Evolutionary conservation across 2,113 vertebrate genomes (phyloP), one percentile per base, ranked within the genome.

Genomic region (Calidris pugnax): DNA sequence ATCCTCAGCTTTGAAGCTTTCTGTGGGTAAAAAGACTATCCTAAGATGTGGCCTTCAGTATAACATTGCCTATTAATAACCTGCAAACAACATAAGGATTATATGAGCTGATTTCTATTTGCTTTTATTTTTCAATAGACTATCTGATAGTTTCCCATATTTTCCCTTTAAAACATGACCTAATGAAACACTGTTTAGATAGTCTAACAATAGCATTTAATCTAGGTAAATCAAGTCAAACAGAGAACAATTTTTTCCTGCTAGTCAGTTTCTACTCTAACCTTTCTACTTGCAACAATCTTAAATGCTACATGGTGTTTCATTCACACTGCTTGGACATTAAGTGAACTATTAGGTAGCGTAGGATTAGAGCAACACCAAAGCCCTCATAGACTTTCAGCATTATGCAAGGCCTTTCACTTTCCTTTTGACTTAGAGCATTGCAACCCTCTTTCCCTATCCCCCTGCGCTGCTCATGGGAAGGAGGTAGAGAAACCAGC

Each of bases 381-480:
- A 64, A 90, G 63, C 37, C 43, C 7, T 68, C 55, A 83, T 12
- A 87, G 62, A 94, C 83, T 62, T 94, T 89, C 71, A 84, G 30
- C 64, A 77, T 95, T 96, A 93, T 63, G 89, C 63, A 95, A 97
- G 96, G 92, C 56, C 43, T 84, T 86, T 95, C 48, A 51, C 88
- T 93, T 96, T 97, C 74, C 68, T 92, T 97, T 97, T 91, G 95
- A 95, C 78, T 97, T 68, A 28, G 57, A 83, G 23, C 22, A 45
- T n/a, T n/a, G n/a, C n/a, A n/a, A n/a, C n/a, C n/a, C n/a, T n/a
- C n/a, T n/a, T n/a, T n/a, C n/a, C n/a, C n/a, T n/a, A n/a, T n/a
- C n/a, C n/a, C n/a, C n/a, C n/a, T n/a, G n/a, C n/a, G n/a, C n/a
- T n/a, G n/a, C n/a, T n/a, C n/a, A n/a, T n/a, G n/a, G n/a, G n/a